Percentiles rank a stretch among this genome's conserved stretches.
phyloP scores from a whole-genome alignment of 1,140 invertebrate genomes.

The Danaus plexippus region DNA sequence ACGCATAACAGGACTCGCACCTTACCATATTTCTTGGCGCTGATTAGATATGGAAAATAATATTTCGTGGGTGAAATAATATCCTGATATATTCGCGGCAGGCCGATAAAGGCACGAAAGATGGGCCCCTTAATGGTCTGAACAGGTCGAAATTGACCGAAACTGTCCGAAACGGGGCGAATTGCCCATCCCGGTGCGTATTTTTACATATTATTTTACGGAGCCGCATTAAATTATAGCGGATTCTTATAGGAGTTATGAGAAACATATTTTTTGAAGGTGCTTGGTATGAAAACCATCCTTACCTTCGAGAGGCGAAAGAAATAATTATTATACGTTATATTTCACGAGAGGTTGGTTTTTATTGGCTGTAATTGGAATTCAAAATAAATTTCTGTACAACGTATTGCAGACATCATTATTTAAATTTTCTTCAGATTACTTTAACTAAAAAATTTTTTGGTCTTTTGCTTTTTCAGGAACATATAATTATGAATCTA shows the following conservation, averaged over 20 bases:
- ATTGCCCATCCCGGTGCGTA: constrained; percentile 35
- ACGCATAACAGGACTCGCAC: constrained; percentile 24
- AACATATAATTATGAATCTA: too few relatives aligned
- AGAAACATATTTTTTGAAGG: constrained; percentile 58
- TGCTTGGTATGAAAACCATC: constrained; percentile 39
- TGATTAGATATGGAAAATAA: constrained; percentile 63
- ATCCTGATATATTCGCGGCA: constrained; percentile 52
- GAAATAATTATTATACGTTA: constrained; percentile 44
- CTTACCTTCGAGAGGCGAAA: constrained; percentile 37
- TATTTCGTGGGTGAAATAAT: constrained; percentile 54
- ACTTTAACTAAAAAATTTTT: too few relatives aligned
- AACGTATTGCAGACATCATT: too few relatives aligned
- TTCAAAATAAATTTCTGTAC: too few relatives aligned
- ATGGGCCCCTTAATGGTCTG: constrained; percentile 50
- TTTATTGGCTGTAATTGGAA: too few relatives aligned
- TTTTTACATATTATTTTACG: constrained; percentile 61
- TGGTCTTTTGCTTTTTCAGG: too few relatives aligned
- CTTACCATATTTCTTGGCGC: constrained; percentile 47
- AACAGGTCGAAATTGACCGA: constrained; percentile 46
- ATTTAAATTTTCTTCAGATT: too few relatives aligned
- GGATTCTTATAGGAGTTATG: constrained; percentile 52
- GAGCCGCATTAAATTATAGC: constrained; percentile 54
- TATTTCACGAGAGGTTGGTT: constrained; percentile 9
- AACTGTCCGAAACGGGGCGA: constrained; percentile 38
- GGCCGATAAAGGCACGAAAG: constrained; percentile 50